Conservation (phyloP, 2,113 vertebrate genomes). For the Eurystomus gularis region DNA sequence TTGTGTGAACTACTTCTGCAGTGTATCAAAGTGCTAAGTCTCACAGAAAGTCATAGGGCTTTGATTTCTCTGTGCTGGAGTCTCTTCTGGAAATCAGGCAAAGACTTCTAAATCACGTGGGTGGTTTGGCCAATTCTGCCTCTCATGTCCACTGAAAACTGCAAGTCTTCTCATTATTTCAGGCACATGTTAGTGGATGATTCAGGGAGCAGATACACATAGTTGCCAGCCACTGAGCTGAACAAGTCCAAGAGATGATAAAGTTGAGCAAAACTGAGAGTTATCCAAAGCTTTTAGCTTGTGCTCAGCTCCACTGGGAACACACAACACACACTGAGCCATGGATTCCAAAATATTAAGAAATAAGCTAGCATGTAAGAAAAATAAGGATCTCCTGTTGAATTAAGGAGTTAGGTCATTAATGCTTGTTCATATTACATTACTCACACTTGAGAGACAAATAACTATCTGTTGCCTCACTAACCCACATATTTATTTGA, state of each 20-base stretch:
- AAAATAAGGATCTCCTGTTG: constrained; percentile 69
- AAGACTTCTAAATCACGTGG: neutral
- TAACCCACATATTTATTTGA: constrained; percentile 67
- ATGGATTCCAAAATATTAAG: constrained; percentile 62
- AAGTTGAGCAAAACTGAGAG: constrained; percentile 32
- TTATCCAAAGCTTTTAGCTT: constrained; percentile 29
- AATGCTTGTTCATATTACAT: constrained; percentile 65
- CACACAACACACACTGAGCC: constrained; percentile 34
- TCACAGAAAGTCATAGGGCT: neutral
- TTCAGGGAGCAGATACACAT: neutral
- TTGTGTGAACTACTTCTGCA: neutral
- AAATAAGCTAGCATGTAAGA: constrained; percentile 60
- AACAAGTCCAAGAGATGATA: constrained; percentile 26
- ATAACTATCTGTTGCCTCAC: constrained; percentile 66
- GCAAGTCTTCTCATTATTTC: neutral
- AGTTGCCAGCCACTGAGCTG: constrained; percentile 38
- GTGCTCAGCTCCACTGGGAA: neutral
- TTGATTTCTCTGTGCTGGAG: neutral
- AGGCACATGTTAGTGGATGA: constrained; percentile 42
- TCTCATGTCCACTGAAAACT: neutral
- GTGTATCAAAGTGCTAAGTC: neutral
- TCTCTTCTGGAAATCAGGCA: neutral
- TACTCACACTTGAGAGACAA: constrained; percentile 70
- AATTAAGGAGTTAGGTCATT: constrained; percentile 68
- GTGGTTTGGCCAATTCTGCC: neutral